Base-by-base conservation (phyloP, 35 echinoderm and acorn worm genomes). In the Anneissia japonica region DNA sequence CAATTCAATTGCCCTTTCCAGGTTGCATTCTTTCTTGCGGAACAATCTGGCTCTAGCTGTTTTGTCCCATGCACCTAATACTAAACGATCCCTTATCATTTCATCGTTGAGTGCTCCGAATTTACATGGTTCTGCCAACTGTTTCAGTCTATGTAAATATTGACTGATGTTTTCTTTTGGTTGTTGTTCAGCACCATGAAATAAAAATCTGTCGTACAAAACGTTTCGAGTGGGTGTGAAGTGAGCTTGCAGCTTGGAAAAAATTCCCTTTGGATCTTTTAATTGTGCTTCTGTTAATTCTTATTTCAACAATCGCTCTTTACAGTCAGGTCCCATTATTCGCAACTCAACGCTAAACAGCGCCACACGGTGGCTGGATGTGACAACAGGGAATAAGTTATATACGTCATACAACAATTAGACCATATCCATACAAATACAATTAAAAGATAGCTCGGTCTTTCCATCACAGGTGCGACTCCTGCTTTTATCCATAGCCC, bases 71-170 rank as follows among this genome's bases (percentile, higher is more conserved):
- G 88, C 86, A 26, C 85, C 79, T 51, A 76, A 80, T 26, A 88
- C 74, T 3, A 92, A 83, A 28, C 73, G 56, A 80, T 92, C 90
- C 77, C 77, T 87, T 29, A 84, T 77, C 31, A 92, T 38, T 0
- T 73, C 46, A 35, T 92, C 79, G 5, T 82, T 74, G 19, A 91
- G 72, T 10, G 36, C 55, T n/a, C 31, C 32, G 30, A 84, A 90
- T 29, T 90, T 78, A 37, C 88, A 85, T 41, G 72, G 13, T 36
- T 64, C 36, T 31, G 82, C 88, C n/a, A 75, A 39, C 23, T 84
- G 74, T 64, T 85, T 77, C 31, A 90, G 43, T 32, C n/a, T 64
- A 0, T 21, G 84, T 0, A 90, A 0, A 55, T 84, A 90, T 33
- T 76, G 72, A 41, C 84, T 82, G 19, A 90, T 35, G 0, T 35